Evolutionary conservation across 1,140 invertebrate genomes (phyloP).

Genomic region (Mercenaria mercenaria): DNA sequence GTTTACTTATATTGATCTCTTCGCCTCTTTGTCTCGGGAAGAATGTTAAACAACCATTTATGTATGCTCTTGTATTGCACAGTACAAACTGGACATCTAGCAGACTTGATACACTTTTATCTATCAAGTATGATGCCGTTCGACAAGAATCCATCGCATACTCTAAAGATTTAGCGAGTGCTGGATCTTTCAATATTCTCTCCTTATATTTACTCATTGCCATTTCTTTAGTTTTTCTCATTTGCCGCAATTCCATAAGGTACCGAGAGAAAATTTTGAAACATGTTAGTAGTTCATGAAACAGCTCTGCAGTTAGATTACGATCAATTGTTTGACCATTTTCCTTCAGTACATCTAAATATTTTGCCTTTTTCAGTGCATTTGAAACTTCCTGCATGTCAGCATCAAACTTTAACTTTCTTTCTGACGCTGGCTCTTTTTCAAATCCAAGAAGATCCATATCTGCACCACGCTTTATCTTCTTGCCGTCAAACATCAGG

Average conservation of each 20-base stretch:
- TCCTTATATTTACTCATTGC: not conserved
- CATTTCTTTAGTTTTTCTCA: not conserved
- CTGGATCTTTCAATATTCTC: not conserved
- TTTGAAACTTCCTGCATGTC: not conserved
- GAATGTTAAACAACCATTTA: not conserved
- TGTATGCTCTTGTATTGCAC: not conserved
- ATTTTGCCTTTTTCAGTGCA: not conserved
- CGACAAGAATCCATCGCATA: conserved; percentile 47
- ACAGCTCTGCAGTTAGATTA: not conserved
- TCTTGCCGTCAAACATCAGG: conserved; percentile 28
- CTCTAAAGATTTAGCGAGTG: conserved; percentile 13
- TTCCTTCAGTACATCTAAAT: not conserved
- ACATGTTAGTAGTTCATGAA: too few relatives aligned
- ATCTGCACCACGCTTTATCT: conserved; percentile 7
- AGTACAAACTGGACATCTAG: not conserved
- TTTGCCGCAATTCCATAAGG: not conserved
- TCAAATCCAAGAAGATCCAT: conserved; percentile 4
- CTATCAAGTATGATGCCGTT: conserved; percentile 59
- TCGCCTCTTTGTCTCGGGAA: not conserved
- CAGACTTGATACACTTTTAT: conserved; percentile 7
- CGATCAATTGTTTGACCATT: not conserved
- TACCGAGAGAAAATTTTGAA: not conserved
- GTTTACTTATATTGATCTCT: not conserved
- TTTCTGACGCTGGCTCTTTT: not conserved
- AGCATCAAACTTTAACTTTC: not conserved